Evolutionary conservation across 53 echinoderm and acorn worm genomes (phyloP), one percentile per base, ranked within the genome.

Genomic region (Mesocentrotus franciscanus): DNA sequence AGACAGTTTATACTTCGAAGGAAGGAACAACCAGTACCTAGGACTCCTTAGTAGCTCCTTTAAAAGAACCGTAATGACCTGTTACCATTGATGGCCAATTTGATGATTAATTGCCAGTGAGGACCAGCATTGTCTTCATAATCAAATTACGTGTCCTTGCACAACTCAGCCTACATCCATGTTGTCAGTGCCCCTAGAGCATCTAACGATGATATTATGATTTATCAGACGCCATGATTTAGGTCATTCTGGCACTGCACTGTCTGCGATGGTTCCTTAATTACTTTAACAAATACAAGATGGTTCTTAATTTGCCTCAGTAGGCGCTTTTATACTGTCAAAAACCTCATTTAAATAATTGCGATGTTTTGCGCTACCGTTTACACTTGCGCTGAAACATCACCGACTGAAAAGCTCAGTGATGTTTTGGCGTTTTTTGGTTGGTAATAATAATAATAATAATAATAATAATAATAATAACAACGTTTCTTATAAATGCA

Each of bases 41-140:
- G 22, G 74, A 75, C 11, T 75, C 32, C 27, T 75, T n/a, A 27
- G 36, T 18, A 42, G 81, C 9, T 39, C 81, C 36, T 87, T 58
- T 87, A 87, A 87, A 27, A 34, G 81, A 5, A 17, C 35, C 81
- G 39, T 81, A 58, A 87, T 87, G 87, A 87, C 58, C 56, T n/a
- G 87, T 87, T 87, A 87, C 59, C 58, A 58, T 26, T 11, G 87
- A 87, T 56, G 87, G 87, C 58, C 59, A 87, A 87, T 87, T 87
- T 58, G 58, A 87, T 87, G 87, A 87, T 87, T 87, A 87, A 87
- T 87, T 87, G 58, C 87, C 87, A 14, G 13, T 27, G 58, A 87
- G 59, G 87, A 87, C 57, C 26, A 87, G 56, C 57, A 59, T 87
- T 87, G 87, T 87, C 87, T 27, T 87, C 10, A 1, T 87, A 87